Base-by-base conservation (phyloP, 2,888 invertebrate genomes). In the Argyresthia goedartella region DNA sequence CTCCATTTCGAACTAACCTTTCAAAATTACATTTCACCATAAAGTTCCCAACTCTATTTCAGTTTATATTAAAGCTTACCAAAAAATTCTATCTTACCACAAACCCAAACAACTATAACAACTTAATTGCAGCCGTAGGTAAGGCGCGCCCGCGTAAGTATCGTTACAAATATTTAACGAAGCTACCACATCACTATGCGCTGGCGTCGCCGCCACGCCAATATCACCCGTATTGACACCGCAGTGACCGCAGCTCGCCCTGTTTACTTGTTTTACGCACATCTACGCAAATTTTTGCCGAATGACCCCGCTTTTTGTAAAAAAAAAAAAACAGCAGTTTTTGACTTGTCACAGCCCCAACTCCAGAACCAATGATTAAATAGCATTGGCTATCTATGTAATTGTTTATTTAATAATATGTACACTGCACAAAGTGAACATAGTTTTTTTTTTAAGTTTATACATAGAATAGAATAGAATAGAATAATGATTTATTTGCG, bases 1-100 rank as follows among this genome's bases (percentile, higher is more conserved):
- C 51, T n/a, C 53, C 53, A 3, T 48, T 53, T 46, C n/a, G 16
- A 11, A 46, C 46, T 10, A 46, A 53, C 41, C n/a, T 51, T 10
- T 4, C 9, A 8, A 48, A 51, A 34, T 14, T 53, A 13, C 51
- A 53, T 10, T 1, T 13, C 8, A 34, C 34, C 25, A 53, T 53
- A 10, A 48, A 51, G 4, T 46, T 25, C 16, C 16, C 46, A 8
- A 9, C 16, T 6, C 25, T 46, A n/a, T 16, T 46, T 25, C 16
- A 46, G 10, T 46, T 25, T n/a, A 46, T 46, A 11, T 8, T 46
- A 15, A 46, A 25, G 16, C 9, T 46, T 1, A 46, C 46, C 16
- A 15, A 10, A 9, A 46, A 16, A 25, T 46, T 46, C n/a, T 46
- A 46, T n/a, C 10, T 16, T n/a, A 9, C 8, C 4, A 46, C 9